Evolutionary conservation across 1,140 invertebrate genomes (phyloP), one percentile per base, ranked within the genome.

Genomic region (Brachionus calyciflorus): DNA sequence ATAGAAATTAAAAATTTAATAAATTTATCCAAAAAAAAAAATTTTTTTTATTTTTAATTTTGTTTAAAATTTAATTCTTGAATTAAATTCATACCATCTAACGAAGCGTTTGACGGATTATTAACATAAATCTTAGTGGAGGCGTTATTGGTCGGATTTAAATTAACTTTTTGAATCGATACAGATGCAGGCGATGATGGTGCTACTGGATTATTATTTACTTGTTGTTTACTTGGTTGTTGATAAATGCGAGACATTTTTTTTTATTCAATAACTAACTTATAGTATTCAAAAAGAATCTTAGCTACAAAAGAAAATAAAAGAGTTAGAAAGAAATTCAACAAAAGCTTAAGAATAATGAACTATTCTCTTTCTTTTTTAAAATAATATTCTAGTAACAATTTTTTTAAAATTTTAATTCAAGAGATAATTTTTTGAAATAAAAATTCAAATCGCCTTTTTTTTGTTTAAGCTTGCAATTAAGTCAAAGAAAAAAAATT

Each of bases 231-330:
- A 37, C 19, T 44, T 26, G 33, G 60, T 44, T 10, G 37, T 41
- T 65, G 60, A 28, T 65, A 65, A 44, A 65, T 65, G 60, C 60
- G 60, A 65, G 60, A 65, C 60, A 65, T 65, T 14, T 63, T 63
- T 5, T 14, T 37, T 37, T 19, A 63, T 57, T 40, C 30, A n/a
- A n/a, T n/a, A n/a, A n/a, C n/a, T n/a, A n/a, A n/a, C n/a, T n/a
- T n/a, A n/a, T n/a, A n/a, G n/a, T n/a, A n/a, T n/a, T 37, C 33
- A 37, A 37, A 37, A 37, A 37, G 33, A 37, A 37, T n/a, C n/a
- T n/a, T n/a, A n/a, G n/a, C n/a, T n/a, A n/a, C n/a, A n/a, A n/a
- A n/a, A n/a, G n/a, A n/a, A n/a, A n/a, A n/a, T n/a, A n/a, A n/a
- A n/a, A n/a, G n/a, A n/a, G n/a, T n/a, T n/a, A n/a, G n/a, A n/a